A percentile compares a stretch with the other conserved stretches of the same genome.
These are phyloP conservation scores for Calosoma granatense DNA, from an alignment of 1,140 invertebrate genomes.

Conservation along the genomic window DNA sequence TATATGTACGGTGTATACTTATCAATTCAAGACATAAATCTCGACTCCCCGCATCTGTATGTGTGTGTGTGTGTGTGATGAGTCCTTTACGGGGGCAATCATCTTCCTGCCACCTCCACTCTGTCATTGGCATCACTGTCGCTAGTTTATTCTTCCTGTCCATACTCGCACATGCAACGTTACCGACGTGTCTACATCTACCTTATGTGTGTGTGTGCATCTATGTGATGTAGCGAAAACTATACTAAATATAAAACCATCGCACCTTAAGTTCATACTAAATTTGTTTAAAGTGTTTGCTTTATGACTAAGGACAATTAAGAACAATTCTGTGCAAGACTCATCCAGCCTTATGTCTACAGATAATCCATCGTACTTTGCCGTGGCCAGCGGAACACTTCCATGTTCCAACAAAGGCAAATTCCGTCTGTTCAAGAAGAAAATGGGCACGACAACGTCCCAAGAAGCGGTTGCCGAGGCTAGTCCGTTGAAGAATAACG, in stretches of 20 bases:
- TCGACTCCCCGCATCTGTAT: too few relatives aligned
- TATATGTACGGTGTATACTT: too few relatives aligned
- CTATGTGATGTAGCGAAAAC: background rate
- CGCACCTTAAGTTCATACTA: background rate
- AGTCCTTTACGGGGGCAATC: background rate
- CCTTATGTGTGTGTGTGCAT: background rate
- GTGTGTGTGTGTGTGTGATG: background rate
- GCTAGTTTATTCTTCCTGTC: background rate
- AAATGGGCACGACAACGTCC: constrained; percentile 13
- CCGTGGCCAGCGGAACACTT: constrained; percentile 31
- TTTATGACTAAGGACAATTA: background rate
- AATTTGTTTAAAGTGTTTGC: too few relatives aligned
- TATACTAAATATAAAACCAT: background rate
- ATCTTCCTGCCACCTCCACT: constrained; percentile 4
- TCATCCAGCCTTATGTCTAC: constrained; percentile 26
- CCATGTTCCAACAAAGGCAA: constrained; percentile 16
- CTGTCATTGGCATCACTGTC: background rate
- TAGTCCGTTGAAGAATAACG: background rate
- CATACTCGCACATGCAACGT: background rate
- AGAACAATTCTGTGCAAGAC: constrained; percentile 5
- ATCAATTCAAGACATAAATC: background rate
- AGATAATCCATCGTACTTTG: constrained; percentile 54
- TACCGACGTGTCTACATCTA: background rate
- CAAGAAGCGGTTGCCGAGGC: constrained; percentile 14
- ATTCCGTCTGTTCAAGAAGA: background rate